Percentiles rank a stretch among this genome's conserved stretches.
These are phyloP conservation scores for Sialia sialis DNA, from an alignment of 2,113 vertebrate species.

Conservation along the genomic window DNA sequence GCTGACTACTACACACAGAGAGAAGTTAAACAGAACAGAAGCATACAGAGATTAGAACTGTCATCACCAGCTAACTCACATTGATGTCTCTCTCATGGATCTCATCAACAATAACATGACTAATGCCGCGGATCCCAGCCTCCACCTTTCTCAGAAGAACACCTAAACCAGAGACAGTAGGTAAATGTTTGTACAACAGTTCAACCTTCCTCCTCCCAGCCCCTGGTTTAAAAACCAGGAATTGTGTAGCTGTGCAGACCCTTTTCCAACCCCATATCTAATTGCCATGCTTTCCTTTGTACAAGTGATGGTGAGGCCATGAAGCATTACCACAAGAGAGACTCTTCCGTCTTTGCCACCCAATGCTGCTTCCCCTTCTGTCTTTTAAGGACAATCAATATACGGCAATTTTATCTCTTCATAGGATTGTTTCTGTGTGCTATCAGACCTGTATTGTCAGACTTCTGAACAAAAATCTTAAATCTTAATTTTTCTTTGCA, in stretches of 20 bases:
- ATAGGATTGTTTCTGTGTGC: neutral
- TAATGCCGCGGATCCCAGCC: slow-evolving; percentile 93
- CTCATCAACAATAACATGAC: slow-evolving; percentile 97
- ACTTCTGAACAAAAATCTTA: neutral
- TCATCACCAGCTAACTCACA: slow-evolving; percentile 74
- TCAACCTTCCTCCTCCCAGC: neutral
- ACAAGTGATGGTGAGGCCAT: fast-evolving
- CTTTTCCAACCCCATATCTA: neutral
- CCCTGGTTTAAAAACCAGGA: neutral
- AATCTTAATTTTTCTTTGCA: neutral
- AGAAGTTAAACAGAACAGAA: neutral
- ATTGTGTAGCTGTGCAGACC: neutral
- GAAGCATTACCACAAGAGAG: neutral
- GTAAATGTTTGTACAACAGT: neutral
- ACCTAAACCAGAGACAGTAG: slow-evolving; percentile 67
- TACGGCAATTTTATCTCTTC: neutral
- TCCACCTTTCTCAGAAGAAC: slow-evolving; percentile 93
- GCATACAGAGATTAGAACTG: neutral
- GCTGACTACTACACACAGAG: neutral
- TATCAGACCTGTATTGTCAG: neutral
- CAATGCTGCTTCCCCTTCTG: neutral
- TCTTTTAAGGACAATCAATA: neutral
- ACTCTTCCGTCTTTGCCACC: neutral
- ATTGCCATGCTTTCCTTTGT: fast-evolving
- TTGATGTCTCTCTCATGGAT: slow-evolving; percentile 98